Conservation (phyloP, 2,797 vertebrate genomes). For the Megaceryle alcyon region DNA sequence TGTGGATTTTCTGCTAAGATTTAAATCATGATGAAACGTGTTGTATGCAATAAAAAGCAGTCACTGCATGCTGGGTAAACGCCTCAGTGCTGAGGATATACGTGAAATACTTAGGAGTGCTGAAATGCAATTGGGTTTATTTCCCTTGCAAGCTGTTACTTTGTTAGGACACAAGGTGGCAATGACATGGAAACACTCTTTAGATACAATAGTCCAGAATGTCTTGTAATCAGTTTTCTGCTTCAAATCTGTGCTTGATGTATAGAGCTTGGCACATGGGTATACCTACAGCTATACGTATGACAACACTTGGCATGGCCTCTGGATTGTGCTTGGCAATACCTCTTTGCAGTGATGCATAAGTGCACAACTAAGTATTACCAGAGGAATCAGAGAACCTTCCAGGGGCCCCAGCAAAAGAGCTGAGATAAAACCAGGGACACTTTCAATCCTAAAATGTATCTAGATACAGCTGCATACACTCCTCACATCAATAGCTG, state of each 20-base stretch:
- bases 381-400: background rate
- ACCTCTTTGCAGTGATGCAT: background rate
- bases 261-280: background rate
- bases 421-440: background rate
- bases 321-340: background rate
- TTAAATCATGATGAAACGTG: background rate
- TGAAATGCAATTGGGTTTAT: background rate
- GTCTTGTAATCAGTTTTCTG: background rate
- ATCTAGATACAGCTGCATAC: background rate
- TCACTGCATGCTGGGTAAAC: background rate
- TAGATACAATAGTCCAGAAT: background rate
- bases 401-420: background rate
- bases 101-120: background rate
- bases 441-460: background rate
- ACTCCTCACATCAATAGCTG: background rate
- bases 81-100: background rate
- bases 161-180: background rate
- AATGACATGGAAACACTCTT: background rate
- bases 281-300: background rate
- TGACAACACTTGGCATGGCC: background rate
- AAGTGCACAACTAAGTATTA: background rate
- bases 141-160: background rate
- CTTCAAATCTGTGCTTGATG: background rate
- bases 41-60: background rate
- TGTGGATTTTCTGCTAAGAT: background rate